These are phyloP conservation scores for rabbit (Oryctolagus cuniculus) DNA, from an alignment of 2,113 vertebrate species.

Conservation along the genomic window DNA sequence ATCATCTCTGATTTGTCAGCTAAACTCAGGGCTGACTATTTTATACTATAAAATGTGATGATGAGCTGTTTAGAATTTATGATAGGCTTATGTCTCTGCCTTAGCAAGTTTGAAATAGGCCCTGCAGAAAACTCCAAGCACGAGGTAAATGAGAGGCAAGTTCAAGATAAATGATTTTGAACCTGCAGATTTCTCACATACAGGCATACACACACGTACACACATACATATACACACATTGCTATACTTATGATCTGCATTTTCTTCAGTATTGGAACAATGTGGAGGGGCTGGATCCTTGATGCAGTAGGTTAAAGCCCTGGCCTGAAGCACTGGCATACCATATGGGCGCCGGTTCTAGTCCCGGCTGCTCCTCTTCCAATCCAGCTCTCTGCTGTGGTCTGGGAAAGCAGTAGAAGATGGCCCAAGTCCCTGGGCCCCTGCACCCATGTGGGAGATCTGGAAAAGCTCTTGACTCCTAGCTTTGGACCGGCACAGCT, in stretches of 20 bases:
- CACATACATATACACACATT: not conserved
- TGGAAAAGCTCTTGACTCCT: too few relatives aligned
- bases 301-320: too few relatives aligned
- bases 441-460: too few relatives aligned
- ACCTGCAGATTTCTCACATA: not conserved
- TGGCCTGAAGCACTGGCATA: too few relatives aligned
- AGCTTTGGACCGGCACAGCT: too few relatives aligned
- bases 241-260: not conserved
- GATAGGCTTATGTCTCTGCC: slow-evolving; percentile 4
- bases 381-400: too few relatives aligned
- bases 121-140: slow-evolving; percentile 8
- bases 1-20: slow-evolving; percentile 56
- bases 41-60: slow-evolving; percentile 54
- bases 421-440: too few relatives aligned
- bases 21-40: not conserved
- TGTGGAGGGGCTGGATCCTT: too few relatives aligned
- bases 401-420: too few relatives aligned
- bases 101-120: slow-evolving; percentile 60
- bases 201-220: too few relatives aligned
- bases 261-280: not conserved
- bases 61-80: slow-evolving; percentile 50
- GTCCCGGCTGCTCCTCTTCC: too few relatives aligned
- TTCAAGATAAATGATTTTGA: slow-evolving; percentile 13
- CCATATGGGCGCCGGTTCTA: too few relatives aligned
- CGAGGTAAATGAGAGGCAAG: slow-evolving; percentile 36